These are phyloP conservation scores for Drosophila rellima DNA, from an alignment of 2,888 invertebrate genomes.

Conservation along the genomic window DNA sequence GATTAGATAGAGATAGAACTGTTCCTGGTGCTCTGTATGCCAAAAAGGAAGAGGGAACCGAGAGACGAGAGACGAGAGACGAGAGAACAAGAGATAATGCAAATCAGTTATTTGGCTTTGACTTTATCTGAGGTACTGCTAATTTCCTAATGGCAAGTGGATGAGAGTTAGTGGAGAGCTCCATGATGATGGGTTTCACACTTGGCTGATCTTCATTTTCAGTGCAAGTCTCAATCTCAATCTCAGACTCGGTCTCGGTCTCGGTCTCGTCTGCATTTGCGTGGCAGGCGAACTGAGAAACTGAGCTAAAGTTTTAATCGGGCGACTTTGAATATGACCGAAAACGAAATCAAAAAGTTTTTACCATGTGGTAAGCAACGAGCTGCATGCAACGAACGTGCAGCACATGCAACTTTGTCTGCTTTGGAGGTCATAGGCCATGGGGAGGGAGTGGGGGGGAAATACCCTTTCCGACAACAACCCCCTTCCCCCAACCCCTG, in stretches of 20 bases:
- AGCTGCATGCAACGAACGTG: conserved; percentile 49
- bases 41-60: conserved; percentile 27
- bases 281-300: conserved; percentile 35
- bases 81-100: conserved; percentile 19
- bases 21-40: conserved; percentile 84
- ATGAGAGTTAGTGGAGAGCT: conserved; percentile 44
- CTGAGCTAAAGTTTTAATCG: conserved; percentile 63
- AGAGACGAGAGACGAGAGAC: conserved; percentile 10
- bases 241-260: conserved; percentile 34
- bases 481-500: background rate
- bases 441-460: background rate
- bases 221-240: background rate
- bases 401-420: conserved; percentile 62
- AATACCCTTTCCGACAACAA: too few relatives aligned
- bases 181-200: conserved; percentile 59
- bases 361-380: conserved; percentile 58
- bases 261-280: conserved; percentile 44
- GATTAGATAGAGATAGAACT: conserved; percentile 93
- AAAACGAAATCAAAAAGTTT: conserved; percentile 70
- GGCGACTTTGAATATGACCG: conserved; percentile 62
- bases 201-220: conserved; percentile 56
- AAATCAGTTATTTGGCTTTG: conserved; percentile 36
- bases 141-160: conserved; percentile 24
- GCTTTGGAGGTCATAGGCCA: conserved; percentile 12
- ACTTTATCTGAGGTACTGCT: conserved; percentile 4